Evolutionary conservation across 1,140 invertebrate species (phyloP).

Genomic region (Stegodyphus dumicola): DNA sequence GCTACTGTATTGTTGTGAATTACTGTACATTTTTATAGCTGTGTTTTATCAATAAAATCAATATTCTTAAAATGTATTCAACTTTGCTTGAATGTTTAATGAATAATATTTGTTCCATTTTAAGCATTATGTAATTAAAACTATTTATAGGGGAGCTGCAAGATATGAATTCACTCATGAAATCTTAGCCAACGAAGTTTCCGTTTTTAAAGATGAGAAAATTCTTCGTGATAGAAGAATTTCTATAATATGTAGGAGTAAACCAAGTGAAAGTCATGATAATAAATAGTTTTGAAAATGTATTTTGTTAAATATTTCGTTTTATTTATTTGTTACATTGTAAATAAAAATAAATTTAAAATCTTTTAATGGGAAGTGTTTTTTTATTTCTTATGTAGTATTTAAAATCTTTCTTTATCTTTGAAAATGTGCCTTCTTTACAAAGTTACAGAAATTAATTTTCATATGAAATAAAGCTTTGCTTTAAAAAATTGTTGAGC

Average conservation of each 20-base stretch:
- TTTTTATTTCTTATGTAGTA: background rate
- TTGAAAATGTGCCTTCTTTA: background rate
- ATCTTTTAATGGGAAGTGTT: background rate
- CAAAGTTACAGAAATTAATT: background rate
- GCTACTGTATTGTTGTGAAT: no score
- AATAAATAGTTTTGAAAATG: background rate
- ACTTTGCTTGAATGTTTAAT: no score
- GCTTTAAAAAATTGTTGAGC: no score
- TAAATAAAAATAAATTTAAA: background rate
- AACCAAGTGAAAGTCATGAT: slow-evolving; percentile 71
- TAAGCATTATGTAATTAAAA: no score
- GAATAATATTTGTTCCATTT: no score
- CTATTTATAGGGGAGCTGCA: slow-evolving; percentile 71
- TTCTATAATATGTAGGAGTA: slow-evolving; percentile 91
- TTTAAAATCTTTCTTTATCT: background rate
- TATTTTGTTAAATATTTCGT: background rate
- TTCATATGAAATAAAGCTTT: no score
- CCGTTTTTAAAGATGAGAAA: slow-evolving; percentile 76
- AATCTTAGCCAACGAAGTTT: slow-evolving; percentile 81
- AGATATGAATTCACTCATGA: slow-evolving; percentile 95
- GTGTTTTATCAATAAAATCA: no score
- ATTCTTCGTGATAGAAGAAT: slow-evolving; percentile 81
- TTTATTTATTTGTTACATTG: background rate
- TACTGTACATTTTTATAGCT: no score
- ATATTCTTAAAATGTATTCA: no score